phyloP scores from a whole-genome alignment of 1,140 invertebrate genomes.

The Orius laevigatus region DNA sequence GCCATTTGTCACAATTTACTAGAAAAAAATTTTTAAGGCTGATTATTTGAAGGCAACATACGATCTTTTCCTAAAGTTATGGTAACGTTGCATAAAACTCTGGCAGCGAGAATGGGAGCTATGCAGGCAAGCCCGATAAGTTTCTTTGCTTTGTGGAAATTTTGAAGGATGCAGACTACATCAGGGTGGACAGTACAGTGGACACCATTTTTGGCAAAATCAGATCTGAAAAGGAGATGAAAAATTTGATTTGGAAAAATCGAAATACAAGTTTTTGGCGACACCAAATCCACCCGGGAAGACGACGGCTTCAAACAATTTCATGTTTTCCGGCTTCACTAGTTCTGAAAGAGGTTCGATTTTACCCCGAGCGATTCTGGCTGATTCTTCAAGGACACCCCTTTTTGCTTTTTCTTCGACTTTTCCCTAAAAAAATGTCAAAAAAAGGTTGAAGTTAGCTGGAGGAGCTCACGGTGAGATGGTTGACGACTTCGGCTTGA shows the following conservation, averaged over 20 bases:
- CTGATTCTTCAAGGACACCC: conserved; percentile 40
- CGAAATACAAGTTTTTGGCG: conserved; percentile 39
- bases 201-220: conserved; percentile 37
- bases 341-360: conserved; percentile 33
- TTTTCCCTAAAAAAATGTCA: conserved; percentile 10
- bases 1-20: conserved; percentile 33
- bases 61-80: conserved; percentile 36
- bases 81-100: conserved; percentile 32
- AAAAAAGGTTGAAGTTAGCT: neutral
- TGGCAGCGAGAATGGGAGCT: conserved; percentile 38
- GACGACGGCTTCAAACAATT: conserved; percentile 33
- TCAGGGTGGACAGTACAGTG: conserved; percentile 34
- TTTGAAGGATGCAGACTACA: conserved; percentile 32
- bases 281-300: conserved; percentile 46
- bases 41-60: neutral
- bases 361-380: conserved; percentile 36
- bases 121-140: conserved; percentile 44
- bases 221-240: conserved; percentile 29
- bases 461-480: conserved; percentile 29
- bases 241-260: neutral
- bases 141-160: conserved; percentile 36
- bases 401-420: conserved; percentile 22
- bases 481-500: conserved; percentile 37
- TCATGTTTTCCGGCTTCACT: conserved; percentile 19
- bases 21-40: conserved; percentile 10